These are phyloP conservation scores for Lacerta viridis DNA, from an alignment of 2,797 vertebrate species.

Conservation along the genomic window DNA sequence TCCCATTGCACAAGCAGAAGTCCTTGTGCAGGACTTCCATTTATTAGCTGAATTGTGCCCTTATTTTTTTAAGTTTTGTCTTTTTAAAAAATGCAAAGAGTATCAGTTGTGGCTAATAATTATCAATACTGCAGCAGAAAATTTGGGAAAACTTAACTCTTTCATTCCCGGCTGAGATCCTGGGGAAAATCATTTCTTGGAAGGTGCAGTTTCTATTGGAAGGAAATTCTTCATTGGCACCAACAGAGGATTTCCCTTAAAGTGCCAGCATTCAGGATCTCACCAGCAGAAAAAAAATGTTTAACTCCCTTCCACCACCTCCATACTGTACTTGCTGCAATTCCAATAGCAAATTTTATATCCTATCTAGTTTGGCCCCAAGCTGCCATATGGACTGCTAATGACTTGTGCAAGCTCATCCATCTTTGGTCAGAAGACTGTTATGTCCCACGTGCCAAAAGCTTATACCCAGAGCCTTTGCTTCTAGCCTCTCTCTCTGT, in stretches of 20 bases:
- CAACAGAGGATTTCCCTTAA: neutral
- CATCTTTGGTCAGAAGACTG: neutral
- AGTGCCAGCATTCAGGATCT: neutral
- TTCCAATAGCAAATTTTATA: neutral
- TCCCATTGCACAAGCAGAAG: too few species aligned
- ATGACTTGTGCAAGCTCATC: neutral
- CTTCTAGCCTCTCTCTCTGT: neutral
- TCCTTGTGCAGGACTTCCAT: too few species aligned
- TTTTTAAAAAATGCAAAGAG: too few species aligned
- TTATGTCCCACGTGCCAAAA: neutral
- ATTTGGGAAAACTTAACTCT: neutral
- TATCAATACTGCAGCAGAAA: neutral
- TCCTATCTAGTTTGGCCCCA: neutral
- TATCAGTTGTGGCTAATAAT: too few species aligned
- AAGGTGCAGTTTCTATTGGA: neutral
- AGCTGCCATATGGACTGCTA: neutral
- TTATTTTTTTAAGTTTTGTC: too few species aligned
- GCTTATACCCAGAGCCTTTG: neutral
- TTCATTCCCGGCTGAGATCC: neutral
- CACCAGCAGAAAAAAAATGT: neutral
- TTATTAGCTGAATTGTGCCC: too few species aligned
- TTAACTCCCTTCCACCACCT: neutral
- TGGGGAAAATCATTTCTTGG: neutral
- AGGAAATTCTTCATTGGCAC: too few species aligned
- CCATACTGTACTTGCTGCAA: neutral